These are phyloP conservation scores for Penaeus chinensis DNA, from an alignment of 1,140 invertebrate genomes.

Conservation along the genomic window DNA sequence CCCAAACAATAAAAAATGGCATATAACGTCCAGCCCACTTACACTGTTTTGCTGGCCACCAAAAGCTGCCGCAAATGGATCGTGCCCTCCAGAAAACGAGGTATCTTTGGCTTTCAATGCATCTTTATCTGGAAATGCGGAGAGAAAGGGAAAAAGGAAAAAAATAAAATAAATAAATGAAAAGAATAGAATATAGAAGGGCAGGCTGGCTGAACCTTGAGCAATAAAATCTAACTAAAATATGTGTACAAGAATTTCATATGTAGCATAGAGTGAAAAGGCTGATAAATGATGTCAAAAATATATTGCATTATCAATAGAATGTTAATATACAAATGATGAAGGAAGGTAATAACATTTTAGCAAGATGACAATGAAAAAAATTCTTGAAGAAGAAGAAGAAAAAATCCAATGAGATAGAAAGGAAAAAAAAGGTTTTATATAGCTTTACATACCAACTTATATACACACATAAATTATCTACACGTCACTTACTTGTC, in stretches of 20 bases:
- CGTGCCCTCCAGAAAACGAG: constrained; percentile 73
- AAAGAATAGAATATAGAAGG: constrained; percentile 60
- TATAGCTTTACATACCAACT: too few species aligned
- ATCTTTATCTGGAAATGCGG: constrained; percentile 74
- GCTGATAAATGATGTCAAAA: too few species aligned
- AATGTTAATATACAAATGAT: too few species aligned
- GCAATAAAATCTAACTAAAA: constrained; percentile 68
- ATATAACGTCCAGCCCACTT: constrained; percentile 34
- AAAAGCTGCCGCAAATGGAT: constrained; percentile 76
- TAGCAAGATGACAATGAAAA: background rate
- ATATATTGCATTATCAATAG: too few species aligned
- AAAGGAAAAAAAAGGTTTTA: too few species aligned
- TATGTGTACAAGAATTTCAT: constrained; percentile 63
- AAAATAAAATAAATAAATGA: background rate
- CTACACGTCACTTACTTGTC: background rate
- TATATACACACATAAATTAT: too few species aligned
- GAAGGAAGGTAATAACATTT: too few species aligned
- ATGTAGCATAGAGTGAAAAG: too few species aligned
- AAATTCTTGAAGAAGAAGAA: background rate
- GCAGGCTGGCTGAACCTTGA: constrained; percentile 8
- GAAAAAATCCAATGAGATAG: background rate
- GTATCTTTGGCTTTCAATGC: constrained; percentile 71
- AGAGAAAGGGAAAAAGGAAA: background rate
- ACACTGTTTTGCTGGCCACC: constrained; percentile 64
- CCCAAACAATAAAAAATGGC: background rate